Conservation (phyloP, 2,113 vertebrate species). For the Illadopsis cleaveri region DNA sequence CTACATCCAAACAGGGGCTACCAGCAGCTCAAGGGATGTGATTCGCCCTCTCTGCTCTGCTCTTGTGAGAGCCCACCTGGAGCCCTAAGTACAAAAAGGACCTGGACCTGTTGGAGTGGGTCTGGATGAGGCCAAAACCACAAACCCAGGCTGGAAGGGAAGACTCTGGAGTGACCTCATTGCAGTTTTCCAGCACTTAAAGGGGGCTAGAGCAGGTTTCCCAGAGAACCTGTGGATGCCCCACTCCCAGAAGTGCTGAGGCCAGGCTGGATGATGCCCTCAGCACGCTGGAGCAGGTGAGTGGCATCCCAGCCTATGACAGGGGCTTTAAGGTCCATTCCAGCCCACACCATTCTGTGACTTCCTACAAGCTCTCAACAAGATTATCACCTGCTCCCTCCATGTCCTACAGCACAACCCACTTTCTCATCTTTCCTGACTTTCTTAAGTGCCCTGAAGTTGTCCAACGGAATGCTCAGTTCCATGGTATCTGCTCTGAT, state of each 20-base stretch:
- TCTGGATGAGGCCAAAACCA: neutral
- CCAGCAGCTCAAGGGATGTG: neutral
- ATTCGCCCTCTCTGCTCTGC: neutral
- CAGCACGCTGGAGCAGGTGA: neutral
- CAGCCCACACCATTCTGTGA: neutral
- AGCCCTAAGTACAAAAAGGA: neutral
- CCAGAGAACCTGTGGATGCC: neutral
- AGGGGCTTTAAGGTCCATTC: neutral
- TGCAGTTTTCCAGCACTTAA: neutral
- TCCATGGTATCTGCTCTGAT: accelerated
- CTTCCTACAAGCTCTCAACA: neutral
- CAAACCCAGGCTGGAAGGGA: neutral
- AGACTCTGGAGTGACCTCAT: neutral
- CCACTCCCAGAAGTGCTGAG: neutral
- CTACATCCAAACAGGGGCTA: neutral
- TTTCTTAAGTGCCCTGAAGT: neutral
- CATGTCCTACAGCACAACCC: accelerated
- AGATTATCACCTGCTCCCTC: neutral
- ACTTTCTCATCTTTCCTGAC: neutral
- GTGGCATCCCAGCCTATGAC: neutral
- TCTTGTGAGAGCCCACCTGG: neutral
- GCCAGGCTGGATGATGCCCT: neutral
- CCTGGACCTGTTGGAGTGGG: neutral
- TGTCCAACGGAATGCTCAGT: neutral
- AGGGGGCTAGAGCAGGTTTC: neutral